Conservation (phyloP, 2,888 invertebrate species). For the Cotesia congregata region DNA sequence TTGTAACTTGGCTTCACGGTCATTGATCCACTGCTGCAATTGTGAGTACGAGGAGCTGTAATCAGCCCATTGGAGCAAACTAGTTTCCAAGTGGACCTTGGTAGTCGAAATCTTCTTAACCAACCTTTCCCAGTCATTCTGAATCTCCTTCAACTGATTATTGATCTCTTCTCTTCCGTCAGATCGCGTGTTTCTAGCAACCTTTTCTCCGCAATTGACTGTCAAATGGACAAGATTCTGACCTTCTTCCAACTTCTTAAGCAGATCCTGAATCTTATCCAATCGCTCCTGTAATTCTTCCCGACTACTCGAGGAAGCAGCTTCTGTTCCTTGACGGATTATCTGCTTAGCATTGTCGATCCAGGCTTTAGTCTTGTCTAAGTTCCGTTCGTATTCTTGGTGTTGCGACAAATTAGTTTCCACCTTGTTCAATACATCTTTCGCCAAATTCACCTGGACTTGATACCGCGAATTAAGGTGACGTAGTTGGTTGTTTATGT, state of each 20-base stretch:
- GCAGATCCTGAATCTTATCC: conserved; percentile 83
- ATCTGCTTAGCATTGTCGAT: conserved; percentile 88
- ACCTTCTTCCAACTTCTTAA: conserved; percentile 87
- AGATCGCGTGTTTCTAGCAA: conserved; percentile 87
- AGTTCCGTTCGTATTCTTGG: conserved; percentile 82
- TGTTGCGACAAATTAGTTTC: conserved; percentile 91
- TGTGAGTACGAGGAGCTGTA: conserved; percentile 94
- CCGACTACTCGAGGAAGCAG: conserved; percentile 83
- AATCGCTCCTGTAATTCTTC: conserved; percentile 87
- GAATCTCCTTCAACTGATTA: conserved; percentile 88
- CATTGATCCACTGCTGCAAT: conserved; percentile 94
- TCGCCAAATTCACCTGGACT: conserved; percentile 88
- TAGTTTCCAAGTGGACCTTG: conserved; percentile 91
- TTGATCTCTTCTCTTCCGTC: conserved; percentile 91
- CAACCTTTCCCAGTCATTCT: conserved; percentile 92
- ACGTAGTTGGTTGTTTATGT: conserved; percentile 88
- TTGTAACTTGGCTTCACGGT: conserved; percentile 91
- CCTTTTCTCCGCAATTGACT: conserved; percentile 91
- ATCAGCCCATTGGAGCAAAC: conserved; percentile 94
- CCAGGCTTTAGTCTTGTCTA: conserved; percentile 85
- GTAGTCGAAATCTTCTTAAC: conserved; percentile 93
- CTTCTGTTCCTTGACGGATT: conserved; percentile 84
- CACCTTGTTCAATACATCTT: conserved; percentile 91
- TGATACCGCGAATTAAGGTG: conserved; percentile 91
- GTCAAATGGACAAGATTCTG: conserved; percentile 89